A percentile compares a stretch with the other conserved stretches of the same genome.
Evolutionary conservation across 2,888 invertebrate genomes (phyloP).

Genomic region (Cyclophora punctaria): DNA sequence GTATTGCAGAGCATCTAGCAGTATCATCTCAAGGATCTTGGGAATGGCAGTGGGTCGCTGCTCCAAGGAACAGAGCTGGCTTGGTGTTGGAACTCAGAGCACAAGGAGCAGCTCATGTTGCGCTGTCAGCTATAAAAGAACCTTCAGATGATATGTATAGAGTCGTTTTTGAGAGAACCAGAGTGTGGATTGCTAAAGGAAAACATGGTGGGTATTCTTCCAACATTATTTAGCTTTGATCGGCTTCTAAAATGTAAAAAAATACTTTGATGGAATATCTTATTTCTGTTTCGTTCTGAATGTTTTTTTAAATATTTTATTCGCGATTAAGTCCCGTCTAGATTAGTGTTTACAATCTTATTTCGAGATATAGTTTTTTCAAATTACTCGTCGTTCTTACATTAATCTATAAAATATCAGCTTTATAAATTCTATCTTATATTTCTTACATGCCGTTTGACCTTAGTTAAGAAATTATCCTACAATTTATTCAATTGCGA

Average conservation of each 20-base stretch:
- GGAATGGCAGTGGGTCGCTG: constrained; percentile 79
- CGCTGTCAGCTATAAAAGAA: constrained; percentile 70
- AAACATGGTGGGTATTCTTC: constrained; percentile 70
- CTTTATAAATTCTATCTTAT: no score
- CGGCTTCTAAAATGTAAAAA: background rate
- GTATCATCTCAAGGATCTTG: constrained; percentile 77
- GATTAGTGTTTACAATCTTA: no score
- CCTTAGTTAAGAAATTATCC: background rate
- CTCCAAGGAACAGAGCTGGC: constrained; percentile 77
- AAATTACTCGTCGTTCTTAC: no score
- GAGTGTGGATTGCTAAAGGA: constrained; percentile 79
- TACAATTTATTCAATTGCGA: background rate
- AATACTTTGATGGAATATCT: background rate
- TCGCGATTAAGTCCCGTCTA: no score
- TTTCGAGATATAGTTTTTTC: no score
- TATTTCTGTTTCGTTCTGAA: no score
- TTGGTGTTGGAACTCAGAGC: constrained; percentile 76
- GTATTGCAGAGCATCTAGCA: constrained; percentile 75
- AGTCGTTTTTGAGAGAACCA: constrained; percentile 76
- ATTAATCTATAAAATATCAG: no score
- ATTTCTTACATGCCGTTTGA: no score
- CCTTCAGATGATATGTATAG: constrained; percentile 77
- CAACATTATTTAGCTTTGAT: background rate
- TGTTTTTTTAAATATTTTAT: no score
- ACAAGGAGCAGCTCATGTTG: constrained; percentile 75